Conservation (phyloP, 2,797 vertebrate genomes). For the Sebastes reedi region DNA sequence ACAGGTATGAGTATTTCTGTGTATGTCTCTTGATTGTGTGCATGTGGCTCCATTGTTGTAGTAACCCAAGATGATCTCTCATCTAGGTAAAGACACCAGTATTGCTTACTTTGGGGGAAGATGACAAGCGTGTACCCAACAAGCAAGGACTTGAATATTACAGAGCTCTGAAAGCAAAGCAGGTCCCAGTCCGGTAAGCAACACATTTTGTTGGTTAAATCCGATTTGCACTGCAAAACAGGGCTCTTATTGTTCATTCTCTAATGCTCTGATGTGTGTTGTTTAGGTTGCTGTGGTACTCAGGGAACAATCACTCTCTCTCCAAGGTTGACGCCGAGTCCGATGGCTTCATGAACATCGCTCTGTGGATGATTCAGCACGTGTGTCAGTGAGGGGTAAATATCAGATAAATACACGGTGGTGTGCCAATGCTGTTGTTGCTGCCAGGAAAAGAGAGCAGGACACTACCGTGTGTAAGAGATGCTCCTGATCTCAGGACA, state of each 20-base stretch:
- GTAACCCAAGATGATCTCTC: not conserved
- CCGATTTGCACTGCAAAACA: not conserved
- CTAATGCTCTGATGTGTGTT: slow-evolving; percentile 33
- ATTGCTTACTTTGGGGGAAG: slow-evolving; percentile 90
- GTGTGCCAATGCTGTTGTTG: not conserved
- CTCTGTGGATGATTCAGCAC: slow-evolving; percentile 90
- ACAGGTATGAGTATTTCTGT: slow-evolving; percentile 74
- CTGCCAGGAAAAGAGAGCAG: not conserved
- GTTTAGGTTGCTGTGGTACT: slow-evolving; percentile 92
- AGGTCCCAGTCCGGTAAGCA: slow-evolving; percentile 89
- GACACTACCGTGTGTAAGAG: slow-evolving; percentile 7
- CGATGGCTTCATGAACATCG: slow-evolving; percentile 93
- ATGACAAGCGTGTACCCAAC: slow-evolving; percentile 92
- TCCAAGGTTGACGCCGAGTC: slow-evolving; percentile 93
- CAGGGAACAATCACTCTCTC: slow-evolving; percentile 91
- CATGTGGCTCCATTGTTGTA: not conserved
- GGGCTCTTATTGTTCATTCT: slow-evolving; percentile 1
- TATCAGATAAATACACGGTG: not conserved
- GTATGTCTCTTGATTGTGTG: not conserved
- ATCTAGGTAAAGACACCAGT: slow-evolving; percentile 90
- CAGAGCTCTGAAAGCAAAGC: slow-evolving; percentile 87
- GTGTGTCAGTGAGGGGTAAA: slow-evolving; percentile 69
- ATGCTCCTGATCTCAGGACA: slow-evolving; percentile 16
- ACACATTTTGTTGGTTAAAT: not conserved
- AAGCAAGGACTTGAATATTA: slow-evolving; percentile 96